Evolutionary conservation across 2,797 vertebrate genomes (phyloP).

Genomic region (Enteromius paludinosus): DNA sequence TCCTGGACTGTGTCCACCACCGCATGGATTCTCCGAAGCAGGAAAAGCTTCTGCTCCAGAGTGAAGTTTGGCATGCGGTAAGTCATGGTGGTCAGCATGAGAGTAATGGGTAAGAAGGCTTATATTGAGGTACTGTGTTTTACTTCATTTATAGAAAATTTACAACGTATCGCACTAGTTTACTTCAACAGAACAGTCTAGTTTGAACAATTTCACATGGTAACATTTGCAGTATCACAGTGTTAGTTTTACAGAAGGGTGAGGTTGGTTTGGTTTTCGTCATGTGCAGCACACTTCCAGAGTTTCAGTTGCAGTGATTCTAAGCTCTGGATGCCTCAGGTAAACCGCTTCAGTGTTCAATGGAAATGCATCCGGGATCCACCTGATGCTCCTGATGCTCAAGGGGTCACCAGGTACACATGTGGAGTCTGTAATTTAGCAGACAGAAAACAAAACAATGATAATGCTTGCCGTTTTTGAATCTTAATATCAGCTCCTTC

Average conservation of each 20-base stretch:
- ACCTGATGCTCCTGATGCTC: conserved; percentile 1
- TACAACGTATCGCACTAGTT: neutral
- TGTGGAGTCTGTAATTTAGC: conserved; percentile 27
- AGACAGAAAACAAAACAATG: conserved; percentile 3
- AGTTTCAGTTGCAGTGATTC: conserved; percentile 24
- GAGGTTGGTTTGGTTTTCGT: conserved; percentile 13
- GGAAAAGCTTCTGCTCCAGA: conserved; percentile 66
- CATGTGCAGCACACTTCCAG: neutral
- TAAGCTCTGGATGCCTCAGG: conserved; percentile 29
- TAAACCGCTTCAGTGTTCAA: neutral
- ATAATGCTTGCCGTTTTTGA: neutral
- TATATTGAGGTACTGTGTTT: conserved; percentile 12
- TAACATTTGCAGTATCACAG: conserved; percentile 16
- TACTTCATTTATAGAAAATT: conserved; percentile 8
- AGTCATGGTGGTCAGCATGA: conserved; percentile 62
- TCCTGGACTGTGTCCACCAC: conserved; percentile 68
- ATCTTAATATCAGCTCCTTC: neutral
- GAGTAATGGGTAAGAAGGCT: conserved; percentile 6
- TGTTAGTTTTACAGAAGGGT: neutral
- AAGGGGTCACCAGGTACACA: conserved; percentile 24
- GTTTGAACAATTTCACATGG: neutral
- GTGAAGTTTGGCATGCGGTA: conserved; percentile 68
- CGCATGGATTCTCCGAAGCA: conserved; percentile 65
- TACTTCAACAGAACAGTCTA: conserved; percentile 21
- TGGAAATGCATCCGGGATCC: neutral